A percentile compares a stretch with the other conserved stretches of the same genome.
phyloP scores from a whole-genome alignment of 2,888 invertebrate species.

The Laothoe populi region DNA sequence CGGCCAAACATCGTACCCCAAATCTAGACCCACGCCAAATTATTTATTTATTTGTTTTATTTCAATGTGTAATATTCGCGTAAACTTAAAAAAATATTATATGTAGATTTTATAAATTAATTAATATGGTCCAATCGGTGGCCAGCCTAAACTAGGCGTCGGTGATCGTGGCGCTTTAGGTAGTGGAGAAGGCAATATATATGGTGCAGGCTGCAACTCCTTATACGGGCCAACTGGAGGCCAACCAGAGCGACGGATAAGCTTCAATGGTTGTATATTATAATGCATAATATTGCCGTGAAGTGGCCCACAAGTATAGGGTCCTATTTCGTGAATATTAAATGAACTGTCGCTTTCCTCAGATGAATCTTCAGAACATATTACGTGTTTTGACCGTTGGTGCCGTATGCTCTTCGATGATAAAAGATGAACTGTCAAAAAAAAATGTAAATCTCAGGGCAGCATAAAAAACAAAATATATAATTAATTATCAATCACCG shows the following conservation, averaged over 20 bases:
- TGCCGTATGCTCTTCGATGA: not conserved
- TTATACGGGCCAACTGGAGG: not conserved
- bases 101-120: not conserved
- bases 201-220: no score
- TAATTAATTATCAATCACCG: no score
- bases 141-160: not conserved
- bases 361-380: conserved; percentile 2
- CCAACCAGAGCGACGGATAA: not conserved
- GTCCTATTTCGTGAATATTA: not conserved
- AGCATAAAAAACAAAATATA: no score
- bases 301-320: not conserved
- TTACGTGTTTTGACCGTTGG: not conserved
- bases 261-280: not conserved
- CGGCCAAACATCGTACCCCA: no score
- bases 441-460: not conserved
- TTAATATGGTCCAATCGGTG: not conserved
- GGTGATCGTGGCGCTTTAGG: not conserved
- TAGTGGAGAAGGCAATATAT: not conserved
- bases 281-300: not conserved
- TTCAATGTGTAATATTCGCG: no score
- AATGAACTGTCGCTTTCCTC: not conserved
- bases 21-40: no score
- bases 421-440: not conserved
- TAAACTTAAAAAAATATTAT: no score
- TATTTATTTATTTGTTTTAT: no score